A percentile compares a stretch with the other conserved stretches of the same genome.
Conservation (phyloP, 2,888 invertebrate species). For the Nephrotoma flavescens region DNA sequence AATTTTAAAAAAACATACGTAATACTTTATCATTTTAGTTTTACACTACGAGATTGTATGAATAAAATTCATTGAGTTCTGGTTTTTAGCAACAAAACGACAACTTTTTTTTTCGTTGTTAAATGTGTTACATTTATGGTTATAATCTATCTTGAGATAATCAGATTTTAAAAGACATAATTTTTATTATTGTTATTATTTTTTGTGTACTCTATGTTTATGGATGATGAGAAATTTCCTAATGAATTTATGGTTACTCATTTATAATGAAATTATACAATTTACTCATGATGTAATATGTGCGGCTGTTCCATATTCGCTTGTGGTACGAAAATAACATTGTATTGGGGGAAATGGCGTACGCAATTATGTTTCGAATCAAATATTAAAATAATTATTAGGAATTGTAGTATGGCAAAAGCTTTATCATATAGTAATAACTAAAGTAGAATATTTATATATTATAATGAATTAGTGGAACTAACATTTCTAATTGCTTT, state of each 20-base stretch:
- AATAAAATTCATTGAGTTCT: background rate
- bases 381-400: background rate
- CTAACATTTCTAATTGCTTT: too few relatives aligned
- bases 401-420: background rate
- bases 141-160: background rate
- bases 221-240: background rate
- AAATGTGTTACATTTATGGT: background rate
- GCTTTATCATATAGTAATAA: too few relatives aligned
- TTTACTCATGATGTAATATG: background rate
- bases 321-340: background rate
- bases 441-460: too few relatives aligned
- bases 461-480: too few relatives aligned
- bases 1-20: background rate
- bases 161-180: background rate
- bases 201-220: background rate
- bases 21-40: background rate
- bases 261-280: background rate
- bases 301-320: background rate
- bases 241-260: background rate
- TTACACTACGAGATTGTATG: background rate
- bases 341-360: background rate
- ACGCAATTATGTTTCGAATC: background rate
- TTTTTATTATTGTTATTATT: background rate
- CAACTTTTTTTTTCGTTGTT: background rate
- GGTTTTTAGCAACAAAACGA: background rate